These are phyloP conservation scores for Pholis gunnellus DNA, from an alignment of 2,113 vertebrate genomes.

Conservation along the genomic window DNA sequence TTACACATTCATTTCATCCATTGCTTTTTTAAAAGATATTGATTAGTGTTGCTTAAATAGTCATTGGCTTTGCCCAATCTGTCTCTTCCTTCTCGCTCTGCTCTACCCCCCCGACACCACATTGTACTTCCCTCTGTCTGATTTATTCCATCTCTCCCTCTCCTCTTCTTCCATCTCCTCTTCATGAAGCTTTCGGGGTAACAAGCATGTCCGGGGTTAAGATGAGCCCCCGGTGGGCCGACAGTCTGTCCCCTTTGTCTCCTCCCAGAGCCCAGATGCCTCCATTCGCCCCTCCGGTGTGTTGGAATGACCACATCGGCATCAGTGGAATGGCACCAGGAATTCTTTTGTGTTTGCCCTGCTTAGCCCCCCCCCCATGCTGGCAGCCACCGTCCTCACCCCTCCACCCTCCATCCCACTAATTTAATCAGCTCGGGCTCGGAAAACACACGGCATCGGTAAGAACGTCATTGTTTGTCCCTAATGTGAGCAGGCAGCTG, in stretches of 20 bases:
- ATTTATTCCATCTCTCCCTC: not conserved
- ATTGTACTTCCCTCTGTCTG: conserved; percentile 34
- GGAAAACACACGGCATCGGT: conserved; percentile 16
- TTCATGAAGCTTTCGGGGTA: conserved; percentile 63
- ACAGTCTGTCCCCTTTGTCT: conserved; percentile 62
- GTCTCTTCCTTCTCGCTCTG: not conserved
- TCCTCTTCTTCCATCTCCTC: conserved; percentile 37
- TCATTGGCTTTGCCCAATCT: conserved; percentile 1
- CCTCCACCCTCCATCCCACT: not conserved
- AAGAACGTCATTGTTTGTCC: conserved; percentile 37
- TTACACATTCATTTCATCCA: not conserved
- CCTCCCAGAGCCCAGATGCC: conserved; percentile 62
- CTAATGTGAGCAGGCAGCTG: conserved; percentile 37
- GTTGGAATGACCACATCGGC: conserved; percentile 53
- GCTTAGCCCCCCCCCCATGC: conserved; percentile 19
- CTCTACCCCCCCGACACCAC: not conserved
- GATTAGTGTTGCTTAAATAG: conserved; percentile 5
- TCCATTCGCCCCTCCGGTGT: conserved; percentile 7
- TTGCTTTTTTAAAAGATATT: not conserved
- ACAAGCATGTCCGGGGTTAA: conserved; percentile 59
- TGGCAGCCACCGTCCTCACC: conserved; percentile 9
- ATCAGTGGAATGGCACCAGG: conserved; percentile 57
- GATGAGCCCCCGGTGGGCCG: conserved; percentile 55
- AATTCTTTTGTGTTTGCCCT: conserved; percentile 58
- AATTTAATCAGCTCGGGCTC: conserved; percentile 44